A percentile compares a stretch with the other conserved stretches of the same genome.
Conservation (phyloP, 2,113 vertebrate species). For the Nymphicus hollandicus region DNA sequence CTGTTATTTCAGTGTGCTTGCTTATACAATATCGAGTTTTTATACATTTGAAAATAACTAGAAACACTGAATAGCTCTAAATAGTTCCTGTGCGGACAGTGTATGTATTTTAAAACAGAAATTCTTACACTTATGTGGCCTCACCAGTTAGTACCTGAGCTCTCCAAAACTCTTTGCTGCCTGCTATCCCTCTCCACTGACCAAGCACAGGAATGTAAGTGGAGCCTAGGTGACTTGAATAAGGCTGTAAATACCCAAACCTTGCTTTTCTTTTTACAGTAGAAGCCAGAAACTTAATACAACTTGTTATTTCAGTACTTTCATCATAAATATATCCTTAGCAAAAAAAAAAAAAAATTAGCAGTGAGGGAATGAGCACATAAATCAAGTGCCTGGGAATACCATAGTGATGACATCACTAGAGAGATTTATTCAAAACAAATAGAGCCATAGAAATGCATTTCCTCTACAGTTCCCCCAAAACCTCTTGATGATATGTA, state of each 20-base stretch:
- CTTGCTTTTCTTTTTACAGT: neutral
- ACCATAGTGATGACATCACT: neutral
- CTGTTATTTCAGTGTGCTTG: neutral
- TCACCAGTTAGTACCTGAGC: neutral
- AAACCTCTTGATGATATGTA: neutral
- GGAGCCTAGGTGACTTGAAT: neutral
- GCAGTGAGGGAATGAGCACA: neutral
- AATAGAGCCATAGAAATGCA: neutral
- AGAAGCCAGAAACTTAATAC: neutral
- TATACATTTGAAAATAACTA: neutral
- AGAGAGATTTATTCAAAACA: neutral
- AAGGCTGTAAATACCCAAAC: neutral
- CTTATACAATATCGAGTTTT: neutral
- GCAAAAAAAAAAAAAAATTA: neutral
- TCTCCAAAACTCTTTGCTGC: neutral
- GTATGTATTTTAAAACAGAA: neutral
- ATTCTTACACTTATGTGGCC: neutral
- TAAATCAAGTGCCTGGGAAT: neutral
- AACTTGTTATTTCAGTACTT: neutral
- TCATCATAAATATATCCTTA: neutral
- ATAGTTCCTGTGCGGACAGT: neutral
- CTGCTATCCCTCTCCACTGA: neutral
- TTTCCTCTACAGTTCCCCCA: too few species aligned
- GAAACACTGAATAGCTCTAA: neutral
- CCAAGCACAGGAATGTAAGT: neutral